Conservation (phyloP, 2,888 invertebrate species). For the Folsomia candida region DNA sequence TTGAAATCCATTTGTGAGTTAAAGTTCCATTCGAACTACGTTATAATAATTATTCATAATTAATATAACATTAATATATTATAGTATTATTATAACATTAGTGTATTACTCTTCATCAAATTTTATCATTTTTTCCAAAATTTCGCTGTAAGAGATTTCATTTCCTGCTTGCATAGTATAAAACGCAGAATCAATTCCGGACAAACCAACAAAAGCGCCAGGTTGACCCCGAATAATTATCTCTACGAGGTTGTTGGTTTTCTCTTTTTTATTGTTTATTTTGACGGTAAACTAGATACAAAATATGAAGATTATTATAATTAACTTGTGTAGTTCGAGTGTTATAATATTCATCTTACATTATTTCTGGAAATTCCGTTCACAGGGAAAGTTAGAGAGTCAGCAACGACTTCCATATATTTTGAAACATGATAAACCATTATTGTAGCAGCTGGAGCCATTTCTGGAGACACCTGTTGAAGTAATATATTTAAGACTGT, state of each 20-base stretch:
- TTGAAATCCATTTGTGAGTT: slow-evolving; percentile 78
- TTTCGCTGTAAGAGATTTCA: slow-evolving; percentile 82
- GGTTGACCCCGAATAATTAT: slow-evolving; percentile 91
- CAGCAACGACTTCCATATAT: slow-evolving; percentile 81
- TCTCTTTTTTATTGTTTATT: slow-evolving; percentile 88
- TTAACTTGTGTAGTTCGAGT: neutral
- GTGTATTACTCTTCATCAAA: slow-evolving; percentile 83
- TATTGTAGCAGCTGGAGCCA: slow-evolving; percentile 88
- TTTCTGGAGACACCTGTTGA: slow-evolving; percentile 81
- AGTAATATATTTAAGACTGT: slow-evolving; percentile 74
- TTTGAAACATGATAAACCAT: slow-evolving; percentile 80
- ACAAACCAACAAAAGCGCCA: slow-evolving; percentile 88
- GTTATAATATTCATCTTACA: slow-evolving; percentile 37
- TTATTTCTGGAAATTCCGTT: slow-evolving; percentile 92
- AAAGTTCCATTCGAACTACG: slow-evolving; percentile 83
- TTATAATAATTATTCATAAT: too few relatives aligned
- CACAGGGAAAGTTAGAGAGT: slow-evolving; percentile 93
- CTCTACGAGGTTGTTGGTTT: slow-evolving; percentile 89
- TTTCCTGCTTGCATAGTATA: slow-evolving; percentile 92
- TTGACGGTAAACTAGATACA: slow-evolving; percentile 67
- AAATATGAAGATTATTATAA: neutral
- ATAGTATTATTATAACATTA: too few relatives aligned
- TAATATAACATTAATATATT: too few relatives aligned
- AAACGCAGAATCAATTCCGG: slow-evolving; percentile 83
- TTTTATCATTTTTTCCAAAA: slow-evolving; percentile 79